Conservation (phyloP, 1,140 invertebrate species). For the Bombus polaris region DNA sequence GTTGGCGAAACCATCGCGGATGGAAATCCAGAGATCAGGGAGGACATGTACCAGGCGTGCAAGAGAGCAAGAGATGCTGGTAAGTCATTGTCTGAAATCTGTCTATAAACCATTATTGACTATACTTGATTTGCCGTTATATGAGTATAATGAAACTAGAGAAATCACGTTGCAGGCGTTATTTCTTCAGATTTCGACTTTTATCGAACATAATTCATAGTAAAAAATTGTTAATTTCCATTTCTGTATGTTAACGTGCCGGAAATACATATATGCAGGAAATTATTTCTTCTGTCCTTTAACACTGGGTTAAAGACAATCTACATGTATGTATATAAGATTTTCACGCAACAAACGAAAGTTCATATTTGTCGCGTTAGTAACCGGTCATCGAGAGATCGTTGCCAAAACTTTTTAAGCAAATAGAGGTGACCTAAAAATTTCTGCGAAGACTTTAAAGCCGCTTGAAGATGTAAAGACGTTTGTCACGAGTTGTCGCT, state of each 20-base stretch:
- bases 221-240: no score
- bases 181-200: no score
- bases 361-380: not conserved
- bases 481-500: constrained; percentile 43
- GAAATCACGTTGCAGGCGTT: no score
- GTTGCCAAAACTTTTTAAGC: constrained; percentile 9
- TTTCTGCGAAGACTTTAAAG: constrained; percentile 23
- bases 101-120: not conserved
- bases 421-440: constrained; percentile 20
- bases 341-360: no score
- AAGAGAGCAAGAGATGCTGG: constrained; percentile 97
- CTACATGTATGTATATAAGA: no score
- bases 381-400: not conserved
- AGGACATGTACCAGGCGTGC: constrained; percentile 99
- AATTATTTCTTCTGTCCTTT: no score
- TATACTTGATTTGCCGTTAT: no score
- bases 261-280: no score
- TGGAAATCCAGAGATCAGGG: constrained; percentile 97
- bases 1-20: constrained; percentile 99
- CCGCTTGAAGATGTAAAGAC: constrained; percentile 32
- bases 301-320: no score
- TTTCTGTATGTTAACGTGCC: no score
- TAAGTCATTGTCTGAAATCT: constrained; percentile 78
- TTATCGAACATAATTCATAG: no score
- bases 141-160: no score